A percentile compares a stretch with the other conserved stretches of the same genome.
Conservation (phyloP, 1,140 invertebrate genomes). For the Himalopsyche phryganea region DNA sequence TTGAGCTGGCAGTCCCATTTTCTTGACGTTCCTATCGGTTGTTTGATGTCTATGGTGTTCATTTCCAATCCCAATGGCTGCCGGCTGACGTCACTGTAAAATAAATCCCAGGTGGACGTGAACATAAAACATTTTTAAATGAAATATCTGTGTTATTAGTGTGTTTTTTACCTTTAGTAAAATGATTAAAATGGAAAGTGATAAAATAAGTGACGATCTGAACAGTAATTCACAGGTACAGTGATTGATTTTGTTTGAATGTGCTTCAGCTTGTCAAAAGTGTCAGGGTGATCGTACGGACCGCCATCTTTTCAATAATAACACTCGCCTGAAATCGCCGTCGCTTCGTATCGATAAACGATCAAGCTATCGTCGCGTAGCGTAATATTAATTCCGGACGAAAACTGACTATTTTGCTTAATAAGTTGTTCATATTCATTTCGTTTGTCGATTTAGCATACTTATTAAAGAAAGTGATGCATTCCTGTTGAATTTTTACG, state of each 20-base stretch:
- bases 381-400: too few species aligned
- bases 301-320: slow-evolving; percentile 26
- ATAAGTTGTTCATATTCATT: too few species aligned
- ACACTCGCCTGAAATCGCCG: not conserved
- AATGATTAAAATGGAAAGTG: slow-evolving; percentile 66
- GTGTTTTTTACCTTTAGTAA: slow-evolving; percentile 30
- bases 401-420: too few species aligned
- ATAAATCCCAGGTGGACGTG: slow-evolving; percentile 13
- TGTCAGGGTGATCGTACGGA: slow-evolving; percentile 16
- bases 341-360: too few species aligned
- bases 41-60: not conserved
- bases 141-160: slow-evolving; percentile 22
- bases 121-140: slow-evolving; percentile 25
- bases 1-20: too few species aligned
- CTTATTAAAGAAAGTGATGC: too few species aligned
- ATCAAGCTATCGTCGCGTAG: too few species aligned
- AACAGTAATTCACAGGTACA: slow-evolving; percentile 57
- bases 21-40: not conserved
- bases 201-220: slow-evolving; percentile 61
- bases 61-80: slow-evolving; percentile 16
- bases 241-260: slow-evolving; percentile 15
- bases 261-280: slow-evolving; percentile 20
- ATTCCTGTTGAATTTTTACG: too few species aligned
- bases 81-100: slow-evolving; percentile 24
- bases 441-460: too few species aligned